These are phyloP conservation scores for Cephalopachus bancanus DNA, from an alignment of 2,797 vertebrate species.

Conservation along the genomic window DNA sequence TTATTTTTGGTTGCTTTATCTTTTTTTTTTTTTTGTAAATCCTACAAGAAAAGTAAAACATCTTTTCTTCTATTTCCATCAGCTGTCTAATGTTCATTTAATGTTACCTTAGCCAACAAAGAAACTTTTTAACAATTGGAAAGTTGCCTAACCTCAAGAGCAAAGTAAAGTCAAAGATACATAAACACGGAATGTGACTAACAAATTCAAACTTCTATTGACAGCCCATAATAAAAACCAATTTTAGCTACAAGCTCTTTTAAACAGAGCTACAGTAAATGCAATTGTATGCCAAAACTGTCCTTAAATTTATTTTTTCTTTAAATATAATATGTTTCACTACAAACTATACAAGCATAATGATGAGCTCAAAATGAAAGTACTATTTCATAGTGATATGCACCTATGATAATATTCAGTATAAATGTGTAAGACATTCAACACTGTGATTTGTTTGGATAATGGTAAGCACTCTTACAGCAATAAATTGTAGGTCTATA, in stretches of 20 bases:
- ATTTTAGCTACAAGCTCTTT: slow-evolving; percentile 60
- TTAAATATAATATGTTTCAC: slow-evolving; percentile 81
- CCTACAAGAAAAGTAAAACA: not conserved
- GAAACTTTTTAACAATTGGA: slow-evolving; percentile 77
- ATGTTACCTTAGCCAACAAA: slow-evolving; percentile 65
- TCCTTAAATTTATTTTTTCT: slow-evolving; percentile 75
- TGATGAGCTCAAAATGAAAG: slow-evolving; percentile 87
- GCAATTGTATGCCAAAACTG: slow-evolving; percentile 67
- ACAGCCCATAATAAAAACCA: slow-evolving; percentile 76
- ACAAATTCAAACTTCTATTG: slow-evolving; percentile 67
- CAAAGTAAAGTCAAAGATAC: slow-evolving; percentile 71
- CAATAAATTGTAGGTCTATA: slow-evolving; percentile 83
- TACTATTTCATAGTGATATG: slow-evolving; percentile 87
- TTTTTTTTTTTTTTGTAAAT: slow-evolving; percentile 54
- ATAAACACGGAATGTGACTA: slow-evolving; percentile 16
- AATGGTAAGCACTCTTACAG: slow-evolving; percentile 79
- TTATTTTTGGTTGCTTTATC: not conserved
- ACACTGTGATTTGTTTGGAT: slow-evolving; percentile 83
- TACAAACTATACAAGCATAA: slow-evolving; percentile 79
- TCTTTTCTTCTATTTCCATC: not conserved
- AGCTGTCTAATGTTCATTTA: slow-evolving; percentile 63
- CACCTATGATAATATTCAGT: slow-evolving; percentile 85
- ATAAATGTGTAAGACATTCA: slow-evolving; percentile 82
- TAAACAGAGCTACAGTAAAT: slow-evolving; percentile 69
- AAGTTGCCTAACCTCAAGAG: slow-evolving; percentile 58